Evolutionary conservation across 2,888 invertebrate genomes (phyloP).

Genomic region (Cephalotes varians): DNA sequence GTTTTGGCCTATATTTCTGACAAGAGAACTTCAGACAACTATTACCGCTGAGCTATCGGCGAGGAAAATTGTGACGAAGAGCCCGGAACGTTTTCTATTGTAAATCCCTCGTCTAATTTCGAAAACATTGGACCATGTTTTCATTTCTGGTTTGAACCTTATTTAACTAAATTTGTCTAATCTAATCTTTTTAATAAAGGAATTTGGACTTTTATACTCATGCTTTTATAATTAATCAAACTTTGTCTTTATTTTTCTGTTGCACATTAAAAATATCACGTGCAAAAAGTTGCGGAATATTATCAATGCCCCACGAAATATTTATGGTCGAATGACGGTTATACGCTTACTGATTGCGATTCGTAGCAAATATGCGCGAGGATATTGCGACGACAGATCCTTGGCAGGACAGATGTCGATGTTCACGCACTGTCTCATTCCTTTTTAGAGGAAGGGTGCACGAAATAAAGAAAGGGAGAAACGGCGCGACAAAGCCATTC

Average conservation of each 20-base stretch:
- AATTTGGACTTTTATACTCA: background rate
- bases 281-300: background rate
- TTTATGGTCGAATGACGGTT: background rate
- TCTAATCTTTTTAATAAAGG: background rate
- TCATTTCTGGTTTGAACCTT: background rate
- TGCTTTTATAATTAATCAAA: background rate
- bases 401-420: slow-evolving; percentile 49
- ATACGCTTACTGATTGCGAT: slow-evolving; percentile 16
- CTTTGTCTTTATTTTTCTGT: background rate
- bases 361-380: background rate
- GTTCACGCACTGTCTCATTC: slow-evolving; percentile 25
- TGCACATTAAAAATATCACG: background rate
- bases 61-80: slow-evolving; percentile 48
- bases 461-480: slow-evolving; percentile 40
- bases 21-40: slow-evolving; percentile 46
- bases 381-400: slow-evolving; percentile 24
- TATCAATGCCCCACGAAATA: background rate
- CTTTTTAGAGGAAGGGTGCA: background rate
- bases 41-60: slow-evolving; percentile 46
- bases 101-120: slow-evolving; percentile 15
- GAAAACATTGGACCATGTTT: slow-evolving; percentile 12
- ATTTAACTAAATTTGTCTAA: background rate
- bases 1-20: slow-evolving; percentile 33
- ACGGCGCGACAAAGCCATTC: slow-evolving; percentile 55
- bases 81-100: slow-evolving; percentile 36